These are phyloP conservation scores for Linnaemya tessellans DNA, from an alignment of 2,888 invertebrate genomes.

Conservation along the genomic window DNA sequence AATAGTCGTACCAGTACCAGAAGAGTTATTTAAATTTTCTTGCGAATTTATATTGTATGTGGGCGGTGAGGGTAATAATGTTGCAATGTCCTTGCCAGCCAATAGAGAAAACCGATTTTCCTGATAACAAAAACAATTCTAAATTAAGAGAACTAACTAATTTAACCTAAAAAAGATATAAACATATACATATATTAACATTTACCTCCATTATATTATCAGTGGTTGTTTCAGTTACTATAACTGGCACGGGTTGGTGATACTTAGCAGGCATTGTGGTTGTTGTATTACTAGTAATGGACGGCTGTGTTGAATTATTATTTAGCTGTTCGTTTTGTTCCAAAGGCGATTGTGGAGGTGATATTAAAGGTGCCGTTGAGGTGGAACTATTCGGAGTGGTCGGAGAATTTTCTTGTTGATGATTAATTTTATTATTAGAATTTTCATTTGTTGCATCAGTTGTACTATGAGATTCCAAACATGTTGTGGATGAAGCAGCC, in stretches of 20 bases:
- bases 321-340: constrained; percentile 30
- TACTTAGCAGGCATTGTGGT: constrained; percentile 73
- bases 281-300: constrained; percentile 42
- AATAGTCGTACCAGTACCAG: constrained; percentile 77
- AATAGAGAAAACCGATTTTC: constrained; percentile 73
- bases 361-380: constrained; percentile 71
- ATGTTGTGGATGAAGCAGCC: constrained; percentile 47
- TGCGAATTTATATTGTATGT: constrained; percentile 61
- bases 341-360: constrained; percentile 67
- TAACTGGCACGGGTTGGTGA: constrained; percentile 74
- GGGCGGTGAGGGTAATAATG: constrained; percentile 76
- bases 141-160: not conserved
- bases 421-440: constrained; percentile 17
- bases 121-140: constrained; percentile 42
- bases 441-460: constrained; percentile 44
- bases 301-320: constrained; percentile 44
- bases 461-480: constrained; percentile 49
- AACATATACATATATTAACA: constrained; percentile 8
- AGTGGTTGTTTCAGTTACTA: constrained; percentile 75
- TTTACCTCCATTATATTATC: constrained; percentile 75
- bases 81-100: constrained; percentile 67
- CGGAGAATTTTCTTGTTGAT: constrained; percentile 51
- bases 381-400: constrained; percentile 70
- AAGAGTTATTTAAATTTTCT: constrained; percentile 76
- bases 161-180: not conserved